Base-by-base conservation (phyloP, 2,797 vertebrate genomes). In the Pseudochirops cupreus region DNA sequence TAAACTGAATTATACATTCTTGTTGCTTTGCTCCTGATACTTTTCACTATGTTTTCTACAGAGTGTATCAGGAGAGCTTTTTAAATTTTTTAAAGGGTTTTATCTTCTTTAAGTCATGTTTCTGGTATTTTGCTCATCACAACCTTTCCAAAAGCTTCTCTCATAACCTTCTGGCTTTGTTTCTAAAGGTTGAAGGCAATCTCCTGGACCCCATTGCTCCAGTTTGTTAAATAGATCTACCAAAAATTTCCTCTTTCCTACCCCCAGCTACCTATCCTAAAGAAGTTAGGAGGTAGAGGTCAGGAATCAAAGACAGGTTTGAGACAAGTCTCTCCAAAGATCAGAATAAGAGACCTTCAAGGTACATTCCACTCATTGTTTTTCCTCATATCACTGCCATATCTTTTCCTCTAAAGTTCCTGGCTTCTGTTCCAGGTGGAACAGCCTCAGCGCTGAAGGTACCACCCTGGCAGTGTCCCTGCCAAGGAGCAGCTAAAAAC, bases 291-390 rank as follows among this genome's bases (percentile, higher is more conserved):
- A 57, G 39, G 93, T n/a, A 21, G 39, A 93, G 31, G 67, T 18
- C 53, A 90, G 82, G 56, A 93, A 56, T 95, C 26, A 62, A 53
- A 82, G 93, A 1, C 1, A 82, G 90, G 24, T 24, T 95, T 89
- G 93, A 57, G 91, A 82, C 24, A 50, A 94, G 92, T 96, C 96
- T 90, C 94, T 94, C 74, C 91, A 95, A 89, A 94, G 91, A 33
- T 90, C 50, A 33, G 55, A 57, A 55, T 46, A 53, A 56, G 59
- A 94, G 93, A 62, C 0, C 31, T 93, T 62, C 33, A 91, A 91
- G 92, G 39, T 90, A 93, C 67, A 55, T 91, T 62, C 39, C 4
- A 28, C 31, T 55, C 39, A 24, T 58, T 62, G 39, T 31, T 18
- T 54, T 94, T 21, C 55, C n/a, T 26, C 4, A 4, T 67, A 87